A percentile compares a stretch with the other conserved stretches of the same genome.
Conservation (phyloP, 2,113 vertebrate genomes). For the Phylloscopus trochiloides region DNA sequence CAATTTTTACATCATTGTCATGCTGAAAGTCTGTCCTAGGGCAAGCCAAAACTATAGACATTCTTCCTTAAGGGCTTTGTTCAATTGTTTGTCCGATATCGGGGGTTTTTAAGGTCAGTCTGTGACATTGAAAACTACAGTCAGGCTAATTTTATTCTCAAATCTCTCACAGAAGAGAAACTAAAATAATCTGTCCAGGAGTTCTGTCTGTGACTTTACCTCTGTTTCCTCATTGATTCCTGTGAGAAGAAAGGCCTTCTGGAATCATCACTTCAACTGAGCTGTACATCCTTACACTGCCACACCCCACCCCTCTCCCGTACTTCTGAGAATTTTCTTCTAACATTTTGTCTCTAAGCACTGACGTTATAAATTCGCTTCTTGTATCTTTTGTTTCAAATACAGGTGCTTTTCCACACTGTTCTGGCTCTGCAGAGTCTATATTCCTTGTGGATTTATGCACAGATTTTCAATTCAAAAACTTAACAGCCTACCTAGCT, state of each 20-base stretch:
- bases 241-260: not conserved
- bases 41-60: not conserved
- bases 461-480: not conserved
- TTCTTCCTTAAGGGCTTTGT: not conserved
- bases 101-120: not conserved
- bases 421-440: not conserved
- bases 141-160: not conserved
- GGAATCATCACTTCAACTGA: not conserved
- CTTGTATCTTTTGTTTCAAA: not conserved
- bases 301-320: not conserved
- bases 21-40: not conserved
- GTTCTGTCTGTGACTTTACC: not conserved
- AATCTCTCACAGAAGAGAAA: not conserved
- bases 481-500: not conserved
- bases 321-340: not conserved
- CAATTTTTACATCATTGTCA: not conserved
- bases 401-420: fast-evolving
- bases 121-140: not conserved
- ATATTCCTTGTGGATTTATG: not conserved
- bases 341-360: not conserved
- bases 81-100: not conserved
- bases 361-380: fast-evolving
- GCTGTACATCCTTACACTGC: not conserved
- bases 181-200: not conserved
- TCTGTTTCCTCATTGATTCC: not conserved